Evolutionary conservation across 2,888 invertebrate genomes (phyloP), one percentile per base, ranked within the genome.

Genomic region (Mongoloraphidia duomilia): DNA sequence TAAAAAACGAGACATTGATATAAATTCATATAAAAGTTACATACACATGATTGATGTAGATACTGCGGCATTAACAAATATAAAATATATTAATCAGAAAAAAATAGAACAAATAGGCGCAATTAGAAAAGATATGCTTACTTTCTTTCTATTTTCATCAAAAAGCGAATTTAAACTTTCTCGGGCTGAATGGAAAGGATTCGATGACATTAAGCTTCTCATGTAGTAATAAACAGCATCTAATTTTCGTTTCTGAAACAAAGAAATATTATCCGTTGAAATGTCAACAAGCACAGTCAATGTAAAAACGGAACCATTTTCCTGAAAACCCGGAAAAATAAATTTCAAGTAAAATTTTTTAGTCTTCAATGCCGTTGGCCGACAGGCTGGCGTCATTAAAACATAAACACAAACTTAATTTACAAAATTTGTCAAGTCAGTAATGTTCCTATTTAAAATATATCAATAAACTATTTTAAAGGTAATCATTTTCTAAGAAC

Each of bases 191-290:
- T 83, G 80, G 63, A 93, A 87, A 2, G 94, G 90, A 76, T 92
- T 93, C 40, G 92, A 89, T 50, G 93, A 88, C 79, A 92, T 88
- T 58, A 95, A 72, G 68, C 94, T 93, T 59, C 95, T 78, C 86
- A 93, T 91, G 65, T 93, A 94, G 69, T 88, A 94, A 68, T 94
- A 96, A 8, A 95, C 89, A n/a, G 94, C 93, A 67, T 95, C 95
- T 55, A 95, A 73, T 73, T 89, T 91, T 62, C 91, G 78, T 69
- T 87, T 83, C 92, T 94, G 71, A 46, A 77, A 77, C 49, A 60
- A 58, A 56, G 57, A 53, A 55, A 49, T 49, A 6, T 26, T 26
- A 5, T 26, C 26, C 1, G 1, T 26, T 26, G 6, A 26, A 6
- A 26, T 3, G 6, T 4, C 17, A 4, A 17, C 4, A 17, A 3